Evolutionary conservation across 2,113 vertebrate species (phyloP).

Genomic region (Jaculus jaculus): DNA sequence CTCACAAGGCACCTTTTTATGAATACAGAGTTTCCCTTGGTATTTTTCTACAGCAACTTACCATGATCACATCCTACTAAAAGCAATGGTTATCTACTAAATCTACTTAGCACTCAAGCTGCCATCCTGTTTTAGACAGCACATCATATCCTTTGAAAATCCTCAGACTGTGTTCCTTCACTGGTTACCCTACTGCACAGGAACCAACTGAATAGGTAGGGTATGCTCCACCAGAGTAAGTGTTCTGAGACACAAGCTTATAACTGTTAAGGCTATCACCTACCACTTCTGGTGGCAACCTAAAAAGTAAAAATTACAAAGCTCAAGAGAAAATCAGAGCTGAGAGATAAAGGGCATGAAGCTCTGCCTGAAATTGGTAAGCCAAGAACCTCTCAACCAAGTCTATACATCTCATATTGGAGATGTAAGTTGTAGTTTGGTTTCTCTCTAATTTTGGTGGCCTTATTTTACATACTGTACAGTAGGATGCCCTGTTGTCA

Average conservation of each 20-base stretch:
- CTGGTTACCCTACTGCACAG: not conserved
- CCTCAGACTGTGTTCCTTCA: not conserved
- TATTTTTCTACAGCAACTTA: not conserved
- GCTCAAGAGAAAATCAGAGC: not conserved
- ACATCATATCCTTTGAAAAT: not conserved
- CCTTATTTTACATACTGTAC: not conserved
- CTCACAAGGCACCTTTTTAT: not conserved
- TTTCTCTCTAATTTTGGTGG: not conserved
- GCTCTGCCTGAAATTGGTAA: not conserved
- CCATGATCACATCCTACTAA: not conserved
- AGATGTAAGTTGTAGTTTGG: not conserved
- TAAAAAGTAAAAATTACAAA: not conserved
- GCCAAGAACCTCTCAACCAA: not conserved
- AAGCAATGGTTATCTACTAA: not conserved
- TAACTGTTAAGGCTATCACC: not conserved
- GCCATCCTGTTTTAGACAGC: not conserved
- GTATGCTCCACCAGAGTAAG: accelerated
- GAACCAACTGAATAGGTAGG: not conserved
- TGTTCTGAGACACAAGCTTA: not conserved
- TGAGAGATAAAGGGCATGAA: not conserved
- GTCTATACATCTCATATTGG: not conserved
- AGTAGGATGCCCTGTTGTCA: not conserved
- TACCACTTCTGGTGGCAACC: not conserved
- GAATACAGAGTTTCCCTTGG: not conserved
- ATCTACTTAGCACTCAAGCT: not conserved